A percentile compares a stretch with the other conserved stretches of the same genome.
phyloP scores from a whole-genome alignment of 2,888 invertebrate genomes.

The Sphaerophoria rueppellii region DNA sequence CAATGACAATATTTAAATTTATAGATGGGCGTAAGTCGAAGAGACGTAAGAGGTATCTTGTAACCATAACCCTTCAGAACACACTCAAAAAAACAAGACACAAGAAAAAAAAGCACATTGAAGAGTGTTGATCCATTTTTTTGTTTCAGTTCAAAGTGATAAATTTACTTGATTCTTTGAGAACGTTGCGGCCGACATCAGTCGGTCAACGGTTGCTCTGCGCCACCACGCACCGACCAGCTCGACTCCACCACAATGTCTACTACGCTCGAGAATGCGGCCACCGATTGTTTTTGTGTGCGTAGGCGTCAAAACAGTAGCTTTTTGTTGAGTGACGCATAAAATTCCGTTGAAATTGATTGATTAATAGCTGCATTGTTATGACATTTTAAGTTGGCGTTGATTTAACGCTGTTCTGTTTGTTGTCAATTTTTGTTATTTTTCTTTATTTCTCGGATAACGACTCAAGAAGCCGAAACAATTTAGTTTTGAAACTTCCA shows the following conservation, averaged over 20 bases:
- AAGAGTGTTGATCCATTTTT: constrained; percentile 47
- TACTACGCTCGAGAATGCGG: background rate
- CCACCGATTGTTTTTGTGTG: constrained; percentile 22
- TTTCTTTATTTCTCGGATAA: background rate
- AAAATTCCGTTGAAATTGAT: constrained; percentile 68
- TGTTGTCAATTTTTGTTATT: background rate
- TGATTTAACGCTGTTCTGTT: constrained; percentile 17
- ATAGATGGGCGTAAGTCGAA: constrained; percentile 54
- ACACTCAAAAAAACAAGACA: background rate
- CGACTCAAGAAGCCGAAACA: constrained; percentile 2
- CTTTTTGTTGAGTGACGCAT: constrained; percentile 60
- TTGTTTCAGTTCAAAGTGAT: constrained; percentile 38
- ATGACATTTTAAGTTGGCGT: constrained; percentile 51
- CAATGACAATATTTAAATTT: constrained; percentile 63
- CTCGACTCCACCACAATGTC: background rate
- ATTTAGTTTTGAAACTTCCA: background rate
- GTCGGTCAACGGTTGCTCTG: background rate
- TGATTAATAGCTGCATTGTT: constrained; percentile 60
- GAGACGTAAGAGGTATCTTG: constrained; percentile 11
- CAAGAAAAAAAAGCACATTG: background rate
- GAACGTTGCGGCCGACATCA: constrained; percentile 46
- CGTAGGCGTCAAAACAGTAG: constrained; percentile 71
- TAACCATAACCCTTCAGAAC: background rate
- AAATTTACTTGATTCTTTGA: constrained; percentile 64
- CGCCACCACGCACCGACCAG: background rate